Percentiles rank a stretch among this genome's conserved stretches.
Conservation (phyloP, 2,797 vertebrate species). For the Anniella stebbinsi region DNA sequence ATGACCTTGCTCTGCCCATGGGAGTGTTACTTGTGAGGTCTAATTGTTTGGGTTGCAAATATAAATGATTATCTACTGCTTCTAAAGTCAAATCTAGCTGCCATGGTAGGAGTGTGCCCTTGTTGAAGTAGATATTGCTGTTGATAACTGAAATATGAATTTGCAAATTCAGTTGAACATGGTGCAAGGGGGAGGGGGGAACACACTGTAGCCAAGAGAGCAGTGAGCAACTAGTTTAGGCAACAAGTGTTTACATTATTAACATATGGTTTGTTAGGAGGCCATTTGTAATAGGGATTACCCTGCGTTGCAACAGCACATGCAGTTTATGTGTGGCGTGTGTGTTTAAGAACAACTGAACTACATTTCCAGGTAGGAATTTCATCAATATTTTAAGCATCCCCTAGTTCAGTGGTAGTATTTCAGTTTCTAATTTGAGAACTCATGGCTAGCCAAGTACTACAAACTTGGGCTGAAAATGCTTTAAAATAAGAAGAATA, state of each 20-base stretch:
- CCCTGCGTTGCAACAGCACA: background rate
- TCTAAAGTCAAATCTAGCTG: background rate
- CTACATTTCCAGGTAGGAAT: background rate
- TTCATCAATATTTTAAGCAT: background rate
- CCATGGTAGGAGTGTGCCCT: background rate
- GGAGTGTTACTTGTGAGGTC: background rate
- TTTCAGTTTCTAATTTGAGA: background rate
- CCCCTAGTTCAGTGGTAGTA: background rate
- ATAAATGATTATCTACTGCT: background rate
- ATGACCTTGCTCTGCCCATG: conserved; percentile 20
- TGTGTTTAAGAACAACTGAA: background rate
- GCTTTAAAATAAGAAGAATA: background rate
- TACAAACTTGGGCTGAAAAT: background rate
- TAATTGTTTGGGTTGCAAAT: background rate
- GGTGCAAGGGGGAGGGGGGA: background rate
- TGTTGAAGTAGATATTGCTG: background rate
- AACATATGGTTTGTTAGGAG: background rate
- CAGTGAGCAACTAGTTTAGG: background rate
- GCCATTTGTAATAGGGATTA: background rate
- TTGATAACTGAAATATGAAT: background rate
- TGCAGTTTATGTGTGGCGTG: no score
- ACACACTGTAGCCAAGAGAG: background rate
- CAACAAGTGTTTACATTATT: background rate
- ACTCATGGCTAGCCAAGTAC: background rate
- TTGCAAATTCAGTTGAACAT: background rate